Base-by-base conservation (phyloP, 1,140 invertebrate genomes). In the Rhyzopertha dominica region DNA sequence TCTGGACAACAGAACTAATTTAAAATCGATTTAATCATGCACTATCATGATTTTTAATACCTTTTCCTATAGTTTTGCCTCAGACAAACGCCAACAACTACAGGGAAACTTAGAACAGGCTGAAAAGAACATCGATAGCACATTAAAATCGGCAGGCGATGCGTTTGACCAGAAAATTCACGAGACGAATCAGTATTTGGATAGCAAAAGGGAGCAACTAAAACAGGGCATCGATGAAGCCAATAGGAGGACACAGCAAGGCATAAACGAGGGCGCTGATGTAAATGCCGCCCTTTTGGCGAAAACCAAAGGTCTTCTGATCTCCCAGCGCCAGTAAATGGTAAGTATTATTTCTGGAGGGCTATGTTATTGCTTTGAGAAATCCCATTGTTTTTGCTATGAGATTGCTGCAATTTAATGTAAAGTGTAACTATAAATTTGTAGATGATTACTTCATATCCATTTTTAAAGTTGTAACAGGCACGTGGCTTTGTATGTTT, bases 171-270 rank as follows among this genome's bases (percentile, higher is more conserved):
- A 52, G n/a, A 54, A 44, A 12, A 4, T 58, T 16, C 39, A 54
- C 2, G 39, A 57, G 13, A 44, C 37, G 14, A 36, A 39, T 4
- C 38, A 43, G 14, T 54, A 42, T 30, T 43, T 54, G 25, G 49
- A 51, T 31, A 31, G 42, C 14, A 54, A 40, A 23, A 30, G 40
- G 20, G 34, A 43, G 10, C 31, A 43, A 17, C 5, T 48, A 7
- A 44, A 23, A 16, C 30, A 51, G 13, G 49, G 37, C 31, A 13
- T 55, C 4, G 53, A 60, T 3, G 59, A 59, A 34, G 29, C 43
- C 9, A 58, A 54, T 26, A 53, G 54, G 38, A 48, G 38, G 31
- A 47, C 52, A 0, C 54, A 61, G 42, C 47, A 48, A 37, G 59
- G 51, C 20, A 40, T 56, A 5, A 47, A 51, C 14, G 55, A 60